Conservation (phyloP, 2,888 invertebrate genomes). For the Chrysolina americana region DNA sequence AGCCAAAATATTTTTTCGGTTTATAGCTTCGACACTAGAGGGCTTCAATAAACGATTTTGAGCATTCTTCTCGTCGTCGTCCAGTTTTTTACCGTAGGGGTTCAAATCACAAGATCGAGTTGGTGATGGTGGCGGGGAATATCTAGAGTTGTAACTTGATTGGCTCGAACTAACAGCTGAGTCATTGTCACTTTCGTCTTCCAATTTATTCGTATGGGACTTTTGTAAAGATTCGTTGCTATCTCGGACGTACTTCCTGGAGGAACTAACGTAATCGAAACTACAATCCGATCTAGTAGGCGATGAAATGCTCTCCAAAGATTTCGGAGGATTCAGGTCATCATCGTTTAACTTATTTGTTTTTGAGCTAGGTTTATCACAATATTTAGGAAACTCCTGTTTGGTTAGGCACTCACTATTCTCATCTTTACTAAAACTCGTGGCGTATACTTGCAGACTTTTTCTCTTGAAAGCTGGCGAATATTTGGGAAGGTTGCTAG, state of each 20-base stretch:
- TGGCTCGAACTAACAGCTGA: constrained; percentile 90
- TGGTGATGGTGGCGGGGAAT: constrained; percentile 82
- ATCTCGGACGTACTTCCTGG: constrained; percentile 38
- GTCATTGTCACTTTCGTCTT: constrained; percentile 87
- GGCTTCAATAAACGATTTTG: constrained; percentile 81
- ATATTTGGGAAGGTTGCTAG: constrained; percentile 81
- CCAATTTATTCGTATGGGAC: constrained; percentile 53
- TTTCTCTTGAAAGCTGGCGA: constrained; percentile 87
- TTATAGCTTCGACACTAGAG: constrained; percentile 86
- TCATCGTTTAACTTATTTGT: constrained; percentile 54
- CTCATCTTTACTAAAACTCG: constrained; percentile 49
- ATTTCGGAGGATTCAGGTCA: constrained; percentile 70
- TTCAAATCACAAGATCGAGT: constrained; percentile 60
- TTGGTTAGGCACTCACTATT: constrained; percentile 50
- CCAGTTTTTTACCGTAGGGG: constrained; percentile 44
- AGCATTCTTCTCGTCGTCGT: constrained; percentile 53
- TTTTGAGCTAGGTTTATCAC: constrained; percentile 50
- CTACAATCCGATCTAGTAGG: constrained; percentile 74
- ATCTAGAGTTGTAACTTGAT: constrained; percentile 83
- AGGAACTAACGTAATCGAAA: constrained; percentile 70
- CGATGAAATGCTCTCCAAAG: constrained; percentile 74
- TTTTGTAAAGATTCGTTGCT: constrained; percentile 43
- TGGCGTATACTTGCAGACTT: constrained; percentile 77
- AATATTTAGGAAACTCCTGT: constrained; percentile 45
- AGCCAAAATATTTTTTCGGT: constrained; percentile 88